Evolutionary conservation across 1,140 invertebrate species (phyloP).

Genomic region (Drosophila ambigua): DNA sequence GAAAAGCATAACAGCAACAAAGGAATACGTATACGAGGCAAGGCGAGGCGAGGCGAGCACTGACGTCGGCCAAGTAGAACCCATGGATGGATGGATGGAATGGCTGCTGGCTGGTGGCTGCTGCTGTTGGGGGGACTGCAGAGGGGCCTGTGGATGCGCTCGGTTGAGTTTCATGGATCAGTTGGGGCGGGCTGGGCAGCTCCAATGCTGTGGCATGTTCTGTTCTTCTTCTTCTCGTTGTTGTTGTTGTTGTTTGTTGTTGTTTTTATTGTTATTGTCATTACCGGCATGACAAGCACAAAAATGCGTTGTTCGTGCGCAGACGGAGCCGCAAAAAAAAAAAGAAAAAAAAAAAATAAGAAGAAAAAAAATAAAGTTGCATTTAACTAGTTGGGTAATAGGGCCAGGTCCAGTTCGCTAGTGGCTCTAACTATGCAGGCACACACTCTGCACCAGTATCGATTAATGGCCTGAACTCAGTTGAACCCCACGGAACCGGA

Average conservation of each 20-base stretch:
- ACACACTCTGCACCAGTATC: conserved; percentile 39
- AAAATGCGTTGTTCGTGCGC: conserved; percentile 77
- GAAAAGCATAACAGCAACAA: conserved; percentile 76
- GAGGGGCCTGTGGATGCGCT: conserved; percentile 57
- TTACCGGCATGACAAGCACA: conserved; percentile 83
- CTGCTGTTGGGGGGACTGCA: conserved; percentile 12
- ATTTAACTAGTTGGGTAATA: conserved; percentile 70
- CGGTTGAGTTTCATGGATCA: conserved; percentile 82
- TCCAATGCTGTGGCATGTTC: conserved; percentile 70
- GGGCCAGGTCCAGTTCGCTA: conserved; percentile 44
- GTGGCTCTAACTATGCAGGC: conserved; percentile 40
- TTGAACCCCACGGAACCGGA: conserved; percentile 49
- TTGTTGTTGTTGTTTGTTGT: conserved; percentile 39
- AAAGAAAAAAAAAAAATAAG: neutral
- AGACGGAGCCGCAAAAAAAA: conserved; percentile 60
- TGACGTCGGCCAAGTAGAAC: conserved; percentile 54
- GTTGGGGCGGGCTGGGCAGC: conserved; percentile 72
- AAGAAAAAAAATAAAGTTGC: conserved; percentile 53
- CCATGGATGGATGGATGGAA: conserved; percentile 11
- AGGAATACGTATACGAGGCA: conserved; percentile 27
- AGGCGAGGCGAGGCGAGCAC: conserved; percentile 29
- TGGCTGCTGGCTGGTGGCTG: conserved; percentile 14
- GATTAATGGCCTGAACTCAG: conserved; percentile 72
- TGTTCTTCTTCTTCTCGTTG: conserved; percentile 40
- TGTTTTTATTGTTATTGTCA: conserved; percentile 62